Base-by-base conservation (phyloP, 2,113 vertebrate genomes). In the Coturnix japonica region DNA sequence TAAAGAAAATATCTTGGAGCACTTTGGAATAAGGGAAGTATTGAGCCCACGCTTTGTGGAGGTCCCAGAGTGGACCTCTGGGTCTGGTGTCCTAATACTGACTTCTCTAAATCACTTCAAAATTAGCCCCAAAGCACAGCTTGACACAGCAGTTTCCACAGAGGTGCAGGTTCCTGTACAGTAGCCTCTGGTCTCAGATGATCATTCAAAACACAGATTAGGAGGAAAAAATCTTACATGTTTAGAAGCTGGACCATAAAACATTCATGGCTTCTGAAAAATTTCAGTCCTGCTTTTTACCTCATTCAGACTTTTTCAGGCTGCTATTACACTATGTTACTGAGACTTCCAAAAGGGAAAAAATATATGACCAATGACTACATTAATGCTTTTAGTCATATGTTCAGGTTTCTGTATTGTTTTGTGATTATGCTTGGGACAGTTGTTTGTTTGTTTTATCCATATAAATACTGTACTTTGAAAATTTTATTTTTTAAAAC, bases 401-500 rank as follows among this genome's bases (percentile, higher is more conserved):
- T 44, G 13, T 75, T 81, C 57, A 71, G 18, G 15, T 2, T 81
- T 81, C 39, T 1, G 0, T 33, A 35, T 18, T 82, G 37, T 25
- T 80, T 73, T 82, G 14, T 41, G 51, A 63, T 66, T 54, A 43
- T 70, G n/a, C 7, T 51, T 26, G 17, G 22, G 41, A 76, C 8
- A 13, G 11, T 13, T 67, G 37, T 37, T 7, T 7, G 37, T 37
- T 60, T 33, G n/a, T 23, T 73, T 56, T 9, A 70, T 64, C n/a
- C 64, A 3, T 74, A 46, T 47, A 86, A 85, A 56, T 64, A 22
- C 76, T 84, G 51, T 83, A 91, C 61, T 94, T 91, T 84, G 80
- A 92, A 95, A 95, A 79, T 57, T 77, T 49, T 92, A 28, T 90
- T 87, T 92, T 70, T 80, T 69, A 43, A 89, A 78, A 65, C 39